Conservation (phyloP, 2,888 invertebrate species). For the Nasonia oneida region DNA sequence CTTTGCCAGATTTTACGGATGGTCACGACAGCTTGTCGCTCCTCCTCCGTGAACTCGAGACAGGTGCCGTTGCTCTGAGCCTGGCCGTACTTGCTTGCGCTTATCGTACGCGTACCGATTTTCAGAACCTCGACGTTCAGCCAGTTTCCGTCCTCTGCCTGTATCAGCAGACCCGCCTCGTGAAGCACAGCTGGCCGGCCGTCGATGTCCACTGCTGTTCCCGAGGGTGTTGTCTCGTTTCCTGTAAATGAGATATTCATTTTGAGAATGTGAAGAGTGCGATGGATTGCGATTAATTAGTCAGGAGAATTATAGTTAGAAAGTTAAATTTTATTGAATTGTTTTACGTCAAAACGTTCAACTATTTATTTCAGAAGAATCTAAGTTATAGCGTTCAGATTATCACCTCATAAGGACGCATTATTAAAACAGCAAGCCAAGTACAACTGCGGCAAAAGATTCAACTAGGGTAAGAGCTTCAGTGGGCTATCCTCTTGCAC, state of each 20-base stretch:
- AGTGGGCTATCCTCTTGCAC: too few species aligned
- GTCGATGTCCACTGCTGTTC: slow-evolving; percentile 80
- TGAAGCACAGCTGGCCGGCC: slow-evolving; percentile 83
- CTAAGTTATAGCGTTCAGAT: too few species aligned
- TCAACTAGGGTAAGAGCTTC: too few species aligned
- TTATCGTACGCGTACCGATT: slow-evolving; percentile 90
- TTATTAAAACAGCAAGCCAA: too few species aligned
- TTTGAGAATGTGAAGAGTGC: too few species aligned
- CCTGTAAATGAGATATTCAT: background rate
- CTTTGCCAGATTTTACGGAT: slow-evolving; percentile 89
- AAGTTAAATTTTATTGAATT: too few species aligned
- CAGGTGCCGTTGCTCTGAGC: slow-evolving; percentile 80
- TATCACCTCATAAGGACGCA: too few species aligned
- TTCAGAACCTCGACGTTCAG: slow-evolving; percentile 90
- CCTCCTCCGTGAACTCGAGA: slow-evolving; percentile 87
- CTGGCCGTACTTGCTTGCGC: slow-evolving; percentile 88
- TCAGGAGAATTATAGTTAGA: too few species aligned
- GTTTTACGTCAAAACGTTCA: too few species aligned
- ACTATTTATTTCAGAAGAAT: too few species aligned
- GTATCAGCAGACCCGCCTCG: slow-evolving; percentile 88
- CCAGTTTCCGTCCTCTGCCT: slow-evolving; percentile 89
- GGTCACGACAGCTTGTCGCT: slow-evolving; percentile 84
- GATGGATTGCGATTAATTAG: too few species aligned
- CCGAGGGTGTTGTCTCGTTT: slow-evolving; percentile 77
- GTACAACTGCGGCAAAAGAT: too few species aligned